phyloP scores from a whole-genome alignment of 2,797 vertebrate genomes.

The Chloroceryle inda region DNA sequence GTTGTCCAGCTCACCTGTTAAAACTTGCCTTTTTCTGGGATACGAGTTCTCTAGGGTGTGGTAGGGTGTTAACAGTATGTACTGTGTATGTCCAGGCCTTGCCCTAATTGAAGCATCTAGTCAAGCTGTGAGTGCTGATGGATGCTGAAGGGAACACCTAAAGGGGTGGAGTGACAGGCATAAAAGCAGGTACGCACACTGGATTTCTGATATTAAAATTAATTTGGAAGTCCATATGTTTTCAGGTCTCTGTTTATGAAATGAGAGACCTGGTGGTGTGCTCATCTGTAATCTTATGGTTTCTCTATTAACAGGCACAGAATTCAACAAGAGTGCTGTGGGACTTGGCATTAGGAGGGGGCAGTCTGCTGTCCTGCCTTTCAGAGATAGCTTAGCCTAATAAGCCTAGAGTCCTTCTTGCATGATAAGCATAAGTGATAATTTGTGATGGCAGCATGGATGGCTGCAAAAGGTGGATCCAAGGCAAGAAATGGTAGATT shows the following conservation, averaged over 20 bases:
- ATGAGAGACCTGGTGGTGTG: not conserved
- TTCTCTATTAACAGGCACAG: not conserved
- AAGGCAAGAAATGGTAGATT: not conserved
- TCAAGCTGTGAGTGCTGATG: not conserved
- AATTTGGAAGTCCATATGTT: not conserved
- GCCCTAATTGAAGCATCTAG: not conserved
- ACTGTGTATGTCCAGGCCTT: not conserved
- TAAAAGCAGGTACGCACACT: not conserved
- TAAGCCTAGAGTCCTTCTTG: not conserved
- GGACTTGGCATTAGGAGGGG: not conserved
- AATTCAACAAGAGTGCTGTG: not conserved
- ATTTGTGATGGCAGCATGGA: not conserved
- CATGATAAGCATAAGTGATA: not conserved
- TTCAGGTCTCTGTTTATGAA: not conserved
- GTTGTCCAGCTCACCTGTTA: not conserved
- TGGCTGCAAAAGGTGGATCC: not conserved
- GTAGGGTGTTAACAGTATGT: not conserved
- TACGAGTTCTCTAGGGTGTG: not conserved
- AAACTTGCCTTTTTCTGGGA: not conserved
- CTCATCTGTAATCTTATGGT: not conserved
- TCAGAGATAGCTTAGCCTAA: not conserved
- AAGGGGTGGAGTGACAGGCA: not conserved
- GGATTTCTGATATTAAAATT: not conserved
- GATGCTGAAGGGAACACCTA: not conserved
- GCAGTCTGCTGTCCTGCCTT: not conserved